Conservation (phyloP, 2,888 invertebrate species). For the Lasioglossum oenotherae region DNA sequence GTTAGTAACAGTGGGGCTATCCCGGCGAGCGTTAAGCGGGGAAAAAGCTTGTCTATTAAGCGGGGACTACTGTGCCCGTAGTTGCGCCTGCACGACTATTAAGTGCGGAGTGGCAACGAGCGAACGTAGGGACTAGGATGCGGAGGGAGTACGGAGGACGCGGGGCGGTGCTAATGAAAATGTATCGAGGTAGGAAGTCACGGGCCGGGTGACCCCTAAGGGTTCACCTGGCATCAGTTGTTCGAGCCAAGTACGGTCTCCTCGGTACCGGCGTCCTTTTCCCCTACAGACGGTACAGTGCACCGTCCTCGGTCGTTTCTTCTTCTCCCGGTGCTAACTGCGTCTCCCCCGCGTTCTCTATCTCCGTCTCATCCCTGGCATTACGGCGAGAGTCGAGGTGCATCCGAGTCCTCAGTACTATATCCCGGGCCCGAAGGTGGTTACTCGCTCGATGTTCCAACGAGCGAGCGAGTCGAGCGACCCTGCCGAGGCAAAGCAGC, state of each 20-base stretch:
- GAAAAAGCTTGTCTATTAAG: slow-evolving; percentile 5
- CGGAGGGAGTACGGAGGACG: not conserved
- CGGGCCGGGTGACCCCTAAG: slow-evolving; percentile 62
- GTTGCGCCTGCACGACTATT: slow-evolving; percentile 39
- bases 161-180: slow-evolving; percentile 74
- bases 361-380: slow-evolving; percentile 54
- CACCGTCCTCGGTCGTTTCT: slow-evolving; percentile 31
- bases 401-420: slow-evolving; percentile 66
- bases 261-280: slow-evolving; percentile 38
- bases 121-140: slow-evolving; percentile 10
- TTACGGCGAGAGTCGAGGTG: slow-evolving; percentile 59
- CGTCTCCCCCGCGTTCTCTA: slow-evolving; percentile 22
- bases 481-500: slow-evolving; percentile 75
- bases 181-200: slow-evolving; percentile 74
- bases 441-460: slow-evolving; percentile 63
- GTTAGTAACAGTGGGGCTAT: not conserved
- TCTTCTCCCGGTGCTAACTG: slow-evolving; percentile 25
- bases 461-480: slow-evolving; percentile 53
- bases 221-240: slow-evolving; percentile 63
- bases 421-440: slow-evolving; percentile 67
- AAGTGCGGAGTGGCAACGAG: slow-evolving; percentile 32
- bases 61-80: slow-evolving; percentile 20
- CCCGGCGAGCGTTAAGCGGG: not conserved
- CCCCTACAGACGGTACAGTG: slow-evolving; percentile 29
- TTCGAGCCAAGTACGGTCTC: slow-evolving; percentile 56